Base-by-base conservation (phyloP, 2,888 invertebrate species). In the Agrochola lychnidis region DNA sequence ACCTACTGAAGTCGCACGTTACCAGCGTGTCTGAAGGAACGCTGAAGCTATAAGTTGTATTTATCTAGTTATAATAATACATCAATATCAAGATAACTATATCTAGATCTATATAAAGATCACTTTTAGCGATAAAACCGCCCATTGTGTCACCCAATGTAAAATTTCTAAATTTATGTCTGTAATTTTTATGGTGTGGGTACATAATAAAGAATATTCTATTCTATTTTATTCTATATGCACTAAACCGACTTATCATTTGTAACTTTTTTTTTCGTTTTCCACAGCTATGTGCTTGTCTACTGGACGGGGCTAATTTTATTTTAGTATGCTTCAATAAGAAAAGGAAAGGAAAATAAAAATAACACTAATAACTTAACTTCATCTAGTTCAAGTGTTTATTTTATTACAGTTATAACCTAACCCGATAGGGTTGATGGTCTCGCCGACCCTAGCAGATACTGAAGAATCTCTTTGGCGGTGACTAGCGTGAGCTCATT, bases 381-480 rank as follows among this genome's bases (percentile, higher is more conserved):
- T 59, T 59, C 51, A 82, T 73, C 59, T 71, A 69, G 12, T 70
- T 68, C 67, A 22, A 22, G 5, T 57, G 36, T 82, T 82, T 70
- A 59, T 45, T 40, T 48, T 19, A 22, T 56, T 22, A 70, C 19
- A 64, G 22, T 56, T 68, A 64, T 12, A 40, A 12, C 19, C 63
- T 68, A 79, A 36, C 79, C 76, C n/a, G 36, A 22, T 6, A 70
- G 30, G 6, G 45, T 4, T 14, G 73, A 61, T 40, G 81, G 63
- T 36, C 61, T 79, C 12, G 59, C 59, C 0, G 80, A 57, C 7
- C 80, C 76, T 16, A 80, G 45, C 19, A 83, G 68, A n/a, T 83
- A 83, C 30, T 83, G 72, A 12, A 62, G 67, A 73, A 83, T 64
- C 63, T 83, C 76, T 14, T 70, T 64, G 7, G 73, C 82, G 16